Base-by-base conservation (phyloP, 2,888 invertebrate species). In the Congeria kusceri region DNA sequence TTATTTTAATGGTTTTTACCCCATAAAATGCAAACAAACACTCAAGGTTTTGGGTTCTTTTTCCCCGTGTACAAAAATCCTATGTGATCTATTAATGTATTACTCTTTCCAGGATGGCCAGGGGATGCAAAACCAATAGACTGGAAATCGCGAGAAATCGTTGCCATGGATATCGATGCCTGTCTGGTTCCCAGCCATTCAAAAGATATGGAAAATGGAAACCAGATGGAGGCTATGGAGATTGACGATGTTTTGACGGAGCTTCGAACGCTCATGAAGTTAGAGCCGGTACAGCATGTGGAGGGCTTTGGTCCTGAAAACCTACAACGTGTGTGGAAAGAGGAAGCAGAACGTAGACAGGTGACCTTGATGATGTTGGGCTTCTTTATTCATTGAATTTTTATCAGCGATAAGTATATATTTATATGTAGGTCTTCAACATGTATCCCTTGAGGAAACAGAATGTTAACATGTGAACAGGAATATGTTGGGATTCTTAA, bases 181-280 rank as follows among this genome's bases (percentile, higher is more conserved):
- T 73, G 64, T 23, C 58, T 72, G 23, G 3, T 72, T 1, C 15
- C 67, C 7, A 39, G 28, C 4, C 2, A 20, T 25, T 3, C 20
- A n/a, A n/a, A n/a, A n/a, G 15, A 39, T 39, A 39, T 29, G 1
- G 57, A 47, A 15, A 27, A 66, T 3, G 28, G 32, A 3, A 27
- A 28, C 27, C 62, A 68, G 23, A 78, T 72, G 15, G 79, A 79
- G 70, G 68, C 56, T 13, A 78, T 82, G 77, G 78, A 77, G 25
- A 71, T 83, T 18, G 83, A 83, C 25, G 44, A 39, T 4, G 65
- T 79, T 4, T 53, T 87, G 25, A 75, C 77, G 46, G 85, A 87
- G 69, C 83, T 86, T 0, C 56, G 87, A 57, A 53, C 23, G 1
- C 5, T 23, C 23, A 20, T 53, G 23, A 53, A n/a, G 53, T 53